Percentiles rank a stretch among this genome's conserved stretches.
Conservation (phyloP, 2,888 invertebrate genomes). For the Tachina lurida region DNA sequence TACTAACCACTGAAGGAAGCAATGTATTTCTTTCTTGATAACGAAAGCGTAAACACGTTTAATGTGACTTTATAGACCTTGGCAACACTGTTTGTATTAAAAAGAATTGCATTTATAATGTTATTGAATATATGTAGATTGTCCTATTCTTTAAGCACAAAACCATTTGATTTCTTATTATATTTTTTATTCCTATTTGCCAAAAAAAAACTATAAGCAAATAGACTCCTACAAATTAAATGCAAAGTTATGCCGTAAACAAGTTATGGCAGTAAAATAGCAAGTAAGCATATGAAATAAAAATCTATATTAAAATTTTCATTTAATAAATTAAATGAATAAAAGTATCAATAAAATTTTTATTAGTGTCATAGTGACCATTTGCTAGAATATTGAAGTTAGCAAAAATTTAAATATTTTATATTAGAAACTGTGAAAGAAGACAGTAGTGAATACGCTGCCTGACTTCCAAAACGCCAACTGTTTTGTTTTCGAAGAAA, state of each 20-base stretch:
- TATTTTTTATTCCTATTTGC: conserved; percentile 27
- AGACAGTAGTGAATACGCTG: no score
- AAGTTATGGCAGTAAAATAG: neutral
- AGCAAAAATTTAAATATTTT: neutral
- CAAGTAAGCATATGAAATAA: neutral
- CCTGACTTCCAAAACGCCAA: no score
- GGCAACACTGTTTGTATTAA: neutral
- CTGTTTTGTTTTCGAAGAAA: no score
- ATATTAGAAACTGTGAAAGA: neutral
- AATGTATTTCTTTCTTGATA: no score
- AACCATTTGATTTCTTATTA: conserved; percentile 27
- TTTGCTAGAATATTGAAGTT: neutral
- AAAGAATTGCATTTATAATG: conserved; percentile 5
- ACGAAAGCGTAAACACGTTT: no score
- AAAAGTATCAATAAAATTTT: conserved; percentile 6
- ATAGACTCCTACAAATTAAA: neutral
- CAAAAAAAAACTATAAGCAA: conserved; percentile 22
- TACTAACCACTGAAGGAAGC: no score
- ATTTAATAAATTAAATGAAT: neutral
- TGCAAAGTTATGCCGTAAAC: neutral
- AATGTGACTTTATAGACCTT: no score
- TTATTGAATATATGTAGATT: conserved; percentile 8
- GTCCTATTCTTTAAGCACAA: conserved; percentile 26
- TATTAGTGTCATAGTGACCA: neutral
- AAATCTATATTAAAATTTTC: neutral